phyloP scores from a whole-genome alignment of 2,888 invertebrate genomes.

The Leptopilina syphax region DNA sequence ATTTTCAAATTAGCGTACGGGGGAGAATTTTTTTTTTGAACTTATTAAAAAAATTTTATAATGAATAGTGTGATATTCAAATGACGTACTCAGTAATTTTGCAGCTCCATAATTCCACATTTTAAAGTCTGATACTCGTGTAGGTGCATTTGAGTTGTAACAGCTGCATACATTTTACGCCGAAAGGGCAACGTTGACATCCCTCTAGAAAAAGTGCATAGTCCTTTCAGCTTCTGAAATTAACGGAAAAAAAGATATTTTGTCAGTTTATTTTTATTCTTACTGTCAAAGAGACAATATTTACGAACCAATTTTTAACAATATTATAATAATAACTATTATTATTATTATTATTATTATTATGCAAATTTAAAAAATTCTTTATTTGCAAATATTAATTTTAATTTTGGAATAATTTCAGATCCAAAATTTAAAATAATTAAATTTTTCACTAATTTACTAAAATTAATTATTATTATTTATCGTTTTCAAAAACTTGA shows the following conservation, averaged over 20 bases:
- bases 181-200: constrained; percentile 59
- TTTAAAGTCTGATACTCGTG: constrained; percentile 64
- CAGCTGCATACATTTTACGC: constrained; percentile 62
- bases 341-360: too few species aligned
- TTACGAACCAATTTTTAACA: neutral
- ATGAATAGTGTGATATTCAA: constrained; percentile 20
- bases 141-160: constrained; percentile 56
- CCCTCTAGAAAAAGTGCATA: constrained; percentile 62
- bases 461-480: too few species aligned
- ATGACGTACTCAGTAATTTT: constrained; percentile 64
- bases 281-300: neutral
- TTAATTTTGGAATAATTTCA: too few species aligned
- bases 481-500: too few species aligned
- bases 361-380: too few species aligned
- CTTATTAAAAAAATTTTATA: neutral
- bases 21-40: neutral
- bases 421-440: too few species aligned
- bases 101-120: constrained; percentile 65
- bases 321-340: too few species aligned
- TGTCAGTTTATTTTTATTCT: neutral
- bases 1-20: too few species aligned
- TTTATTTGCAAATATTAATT: too few species aligned
- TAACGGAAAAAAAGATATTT: constrained; percentile 40
- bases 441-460: too few species aligned
- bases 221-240: constrained; percentile 61